phyloP scores from a whole-genome alignment of 2,888 invertebrate genomes.

The Cosmorhoe ocellata region DNA sequence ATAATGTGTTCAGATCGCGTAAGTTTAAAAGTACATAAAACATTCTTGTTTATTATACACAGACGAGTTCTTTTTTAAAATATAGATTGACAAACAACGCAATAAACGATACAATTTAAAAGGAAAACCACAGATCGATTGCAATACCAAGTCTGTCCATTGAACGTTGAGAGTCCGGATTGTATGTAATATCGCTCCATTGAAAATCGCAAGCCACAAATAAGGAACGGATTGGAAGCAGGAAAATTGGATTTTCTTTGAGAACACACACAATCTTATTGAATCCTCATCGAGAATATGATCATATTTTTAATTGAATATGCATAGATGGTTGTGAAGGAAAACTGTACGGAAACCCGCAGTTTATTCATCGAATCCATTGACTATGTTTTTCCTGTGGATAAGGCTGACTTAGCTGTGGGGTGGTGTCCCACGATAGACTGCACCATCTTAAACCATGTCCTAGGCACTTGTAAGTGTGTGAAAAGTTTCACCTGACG shows the following conservation, averaged over 20 bases:
- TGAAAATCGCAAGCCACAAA: constrained; percentile 55
- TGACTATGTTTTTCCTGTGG: too few species aligned
- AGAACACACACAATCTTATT: constrained; percentile 16
- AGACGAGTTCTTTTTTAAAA: neutral
- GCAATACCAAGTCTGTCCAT: constrained; percentile 34
- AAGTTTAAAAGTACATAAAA: too few species aligned
- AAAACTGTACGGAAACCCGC: too few species aligned
- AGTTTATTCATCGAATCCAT: too few species aligned
- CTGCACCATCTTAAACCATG: too few species aligned
- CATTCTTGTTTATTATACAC: neutral
- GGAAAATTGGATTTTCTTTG: constrained; percentile 61
- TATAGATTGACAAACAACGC: neutral
- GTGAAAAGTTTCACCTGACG: too few species aligned
- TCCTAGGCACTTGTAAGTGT: too few species aligned
- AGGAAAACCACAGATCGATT: constrained; percentile 15
- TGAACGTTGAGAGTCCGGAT: constrained; percentile 39
- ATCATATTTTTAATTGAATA: too few species aligned
- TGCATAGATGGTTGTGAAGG: too few species aligned
- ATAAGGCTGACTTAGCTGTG: too few species aligned
- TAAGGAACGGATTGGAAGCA: constrained; percentile 47
- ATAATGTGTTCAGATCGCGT: too few species aligned
- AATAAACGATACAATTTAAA: constrained; percentile 2
- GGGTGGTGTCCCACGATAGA: too few species aligned
- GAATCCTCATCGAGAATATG: neutral
- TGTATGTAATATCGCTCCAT: constrained; percentile 56